phyloP scores from a whole-genome alignment of 35 echinoderm and acorn worm genomes.

The Heliocidaris tuberculata region DNA sequence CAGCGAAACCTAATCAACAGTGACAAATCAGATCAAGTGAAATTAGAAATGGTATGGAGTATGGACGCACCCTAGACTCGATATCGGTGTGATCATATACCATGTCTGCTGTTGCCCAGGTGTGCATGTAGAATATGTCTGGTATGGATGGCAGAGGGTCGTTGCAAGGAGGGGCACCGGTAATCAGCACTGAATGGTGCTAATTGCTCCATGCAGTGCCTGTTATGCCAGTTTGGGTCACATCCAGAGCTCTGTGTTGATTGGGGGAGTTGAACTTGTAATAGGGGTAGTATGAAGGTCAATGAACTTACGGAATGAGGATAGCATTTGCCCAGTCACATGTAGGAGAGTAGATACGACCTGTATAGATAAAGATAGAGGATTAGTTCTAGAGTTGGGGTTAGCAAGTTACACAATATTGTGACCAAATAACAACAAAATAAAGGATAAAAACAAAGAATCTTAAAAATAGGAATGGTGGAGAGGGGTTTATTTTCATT shows the following conservation, averaged over 20 bases:
- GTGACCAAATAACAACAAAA: too few relatives aligned
- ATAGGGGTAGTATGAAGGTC: neutral
- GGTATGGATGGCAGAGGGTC: neutral
- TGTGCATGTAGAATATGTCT: constrained; percentile 16
- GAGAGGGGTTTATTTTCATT: too few relatives aligned
- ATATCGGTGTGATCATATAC: neutral
- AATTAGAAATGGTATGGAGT: neutral
- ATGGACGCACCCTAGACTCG: neutral
- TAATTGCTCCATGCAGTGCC: neutral
- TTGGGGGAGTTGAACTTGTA: neutral
- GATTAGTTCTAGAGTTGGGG: too few relatives aligned
- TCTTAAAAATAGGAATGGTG: too few relatives aligned
- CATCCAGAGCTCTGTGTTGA: neutral
- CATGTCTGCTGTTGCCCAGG: neutral
- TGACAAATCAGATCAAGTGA: too few relatives aligned
- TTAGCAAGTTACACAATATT: too few relatives aligned
- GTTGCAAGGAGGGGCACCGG: constrained; percentile 1
- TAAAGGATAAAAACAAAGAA: too few relatives aligned
- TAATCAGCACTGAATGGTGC: constrained; percentile 33
- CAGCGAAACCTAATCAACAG: too few relatives aligned
- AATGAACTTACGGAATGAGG: neutral
- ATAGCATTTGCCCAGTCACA: neutral
- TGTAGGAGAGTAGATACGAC: too few relatives aligned
- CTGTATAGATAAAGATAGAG: too few relatives aligned
- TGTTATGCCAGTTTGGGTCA: constrained; percentile 22